These are phyloP conservation scores for Polypterus senegalus DNA, from an alignment of 2,113 vertebrate genomes.

Conservation along the genomic window DNA sequence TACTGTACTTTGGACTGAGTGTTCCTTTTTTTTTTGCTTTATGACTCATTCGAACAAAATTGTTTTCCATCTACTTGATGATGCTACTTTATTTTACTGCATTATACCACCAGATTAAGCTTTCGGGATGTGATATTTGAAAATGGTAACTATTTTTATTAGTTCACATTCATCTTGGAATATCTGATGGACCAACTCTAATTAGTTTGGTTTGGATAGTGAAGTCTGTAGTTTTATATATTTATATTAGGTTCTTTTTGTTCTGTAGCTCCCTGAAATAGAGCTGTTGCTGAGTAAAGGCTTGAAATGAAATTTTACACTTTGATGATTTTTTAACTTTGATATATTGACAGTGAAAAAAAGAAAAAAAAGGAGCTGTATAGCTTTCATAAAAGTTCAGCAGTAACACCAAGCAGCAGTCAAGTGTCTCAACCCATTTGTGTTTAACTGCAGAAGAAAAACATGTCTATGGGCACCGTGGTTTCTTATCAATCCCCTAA, in stretches of 20 bases:
- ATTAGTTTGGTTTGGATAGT: constrained; percentile 32
- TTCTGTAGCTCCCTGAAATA: constrained; percentile 67
- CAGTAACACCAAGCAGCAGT: constrained; percentile 72
- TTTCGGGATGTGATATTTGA: background rate
- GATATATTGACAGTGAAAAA: constrained; percentile 94
- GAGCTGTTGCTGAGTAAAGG: constrained; percentile 57
- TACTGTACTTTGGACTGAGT: too few species aligned
- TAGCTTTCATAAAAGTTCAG: constrained; percentile 76
- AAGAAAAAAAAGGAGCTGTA: constrained; percentile 48
- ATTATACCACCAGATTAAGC: background rate
- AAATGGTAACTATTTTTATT: constrained; percentile 44
- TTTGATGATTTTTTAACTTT: constrained; percentile 92
- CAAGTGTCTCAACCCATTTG: constrained; percentile 87
- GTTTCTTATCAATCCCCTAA: constrained; percentile 87
- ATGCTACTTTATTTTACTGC: background rate
- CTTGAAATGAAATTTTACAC: constrained; percentile 83
- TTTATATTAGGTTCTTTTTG: constrained; percentile 47
- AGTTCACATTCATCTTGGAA: constrained; percentile 31
- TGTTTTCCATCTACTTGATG: background rate
- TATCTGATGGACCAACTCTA: constrained; percentile 29
- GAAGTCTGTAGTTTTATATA: constrained; percentile 37
- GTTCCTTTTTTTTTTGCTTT: too few species aligned
- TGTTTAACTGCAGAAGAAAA: constrained; percentile 87
- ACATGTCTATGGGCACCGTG: constrained; percentile 70
- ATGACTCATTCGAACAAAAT: too few species aligned